Evolutionary conservation across 30 jellyfish, hydroid and myxozoan genomes (phyloP), one percentile per base, ranked within the genome.

Genomic region (Cassiopea xamachana): DNA sequence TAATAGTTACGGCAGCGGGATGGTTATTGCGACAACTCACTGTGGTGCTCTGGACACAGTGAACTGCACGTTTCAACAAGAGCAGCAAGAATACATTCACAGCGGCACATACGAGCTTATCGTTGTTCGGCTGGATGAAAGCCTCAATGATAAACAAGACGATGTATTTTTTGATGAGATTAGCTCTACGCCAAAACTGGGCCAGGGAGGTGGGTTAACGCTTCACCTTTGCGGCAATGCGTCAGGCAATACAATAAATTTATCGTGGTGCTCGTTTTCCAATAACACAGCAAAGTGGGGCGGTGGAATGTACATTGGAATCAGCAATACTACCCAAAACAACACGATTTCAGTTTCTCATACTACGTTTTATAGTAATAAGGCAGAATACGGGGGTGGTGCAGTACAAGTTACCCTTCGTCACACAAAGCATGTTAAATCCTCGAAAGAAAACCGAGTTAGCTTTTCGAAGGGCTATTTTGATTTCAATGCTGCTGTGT

Each of bases 271-370:
- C 73, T 16, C 60, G 44, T 93, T 93, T 76, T 50, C 17, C 47
- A 80, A 67, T 61, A 93, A 93, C 60, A 55, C 5, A 48, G 98
- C 98, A 69, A 64, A 47, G 17, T 93, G 98, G 98, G 98, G 98
- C 76, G 98, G 97, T 43, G 97, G 93, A 15, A 13, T 82, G 46
- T 80, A 64, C 73, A 60, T 87, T 69, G 92, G 87, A 50, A 75
- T 87, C 55, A 55, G 48, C 17, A 93, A 80, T 50, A 43, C 67
- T n/a, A 44, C 80, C 59, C 93, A 83, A 39, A 61, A 67, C 19
- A 93, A 89, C 73, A 75, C 2, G 2, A 16, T 93, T 5, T 4
- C 15, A 1, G 17, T 83, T 45, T 69, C 79, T 7, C 45, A 75
- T 15, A 18, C 75, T 1, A 74, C 82, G 49, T 84, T 88, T 80